Evolutionary conservation across 1,140 invertebrate species (phyloP).

Genomic region (Orchesella cincta): DNA sequence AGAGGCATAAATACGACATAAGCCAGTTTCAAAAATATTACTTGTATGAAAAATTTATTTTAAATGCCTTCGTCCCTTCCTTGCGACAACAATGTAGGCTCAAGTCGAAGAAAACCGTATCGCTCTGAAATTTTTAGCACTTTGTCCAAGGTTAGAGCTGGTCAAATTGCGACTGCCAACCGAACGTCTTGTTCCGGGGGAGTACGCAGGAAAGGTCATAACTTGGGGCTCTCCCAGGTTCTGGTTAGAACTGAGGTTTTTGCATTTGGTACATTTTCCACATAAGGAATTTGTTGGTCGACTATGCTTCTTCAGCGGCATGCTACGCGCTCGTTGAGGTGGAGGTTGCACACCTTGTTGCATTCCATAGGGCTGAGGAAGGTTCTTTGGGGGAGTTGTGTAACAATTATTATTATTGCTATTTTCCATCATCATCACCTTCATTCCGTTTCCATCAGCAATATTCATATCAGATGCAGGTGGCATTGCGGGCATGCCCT

Average conservation of each 20-base stretch:
- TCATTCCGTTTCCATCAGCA: no score
- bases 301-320: neutral
- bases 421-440: neutral
- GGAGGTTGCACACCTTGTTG: neutral
- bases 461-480: neutral
- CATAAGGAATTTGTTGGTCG: neutral
- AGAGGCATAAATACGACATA: no score
- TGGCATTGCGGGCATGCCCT: neutral
- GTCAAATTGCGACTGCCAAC: neutral
- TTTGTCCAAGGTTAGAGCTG: neutral
- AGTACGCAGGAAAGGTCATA: slow-evolving; percentile 1
- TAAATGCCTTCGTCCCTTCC: no score
- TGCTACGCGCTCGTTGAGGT: neutral
- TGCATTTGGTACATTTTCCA: slow-evolving; percentile 12
- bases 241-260: neutral
- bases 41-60: no score
- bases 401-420: neutral
- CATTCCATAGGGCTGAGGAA: neutral
- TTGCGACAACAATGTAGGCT: no score
- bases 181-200: neutral
- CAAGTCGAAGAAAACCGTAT: neutral
- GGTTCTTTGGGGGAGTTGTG: neutral
- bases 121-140: slow-evolving; percentile 10
- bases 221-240: neutral
- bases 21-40: no score